Evolutionary conservation across 2,113 vertebrate genomes (phyloP).

Genomic region (Phaethornis superciliosus): DNA sequence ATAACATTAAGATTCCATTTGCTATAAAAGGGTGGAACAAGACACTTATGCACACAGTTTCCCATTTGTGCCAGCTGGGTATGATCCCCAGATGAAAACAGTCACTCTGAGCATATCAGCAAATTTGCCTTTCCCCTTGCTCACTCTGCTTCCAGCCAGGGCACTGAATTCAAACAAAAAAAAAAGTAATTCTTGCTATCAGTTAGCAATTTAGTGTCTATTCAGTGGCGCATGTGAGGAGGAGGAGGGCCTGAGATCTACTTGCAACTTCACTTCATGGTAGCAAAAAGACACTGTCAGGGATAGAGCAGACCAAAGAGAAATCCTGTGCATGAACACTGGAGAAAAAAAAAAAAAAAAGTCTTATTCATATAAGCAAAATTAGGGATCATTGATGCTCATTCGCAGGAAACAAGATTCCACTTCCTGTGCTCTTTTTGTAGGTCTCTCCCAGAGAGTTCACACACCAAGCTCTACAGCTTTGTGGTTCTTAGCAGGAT

Average conservation of each 20-base stretch:
- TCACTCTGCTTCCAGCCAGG: neutral
- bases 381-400: neutral
- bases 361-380: neutral
- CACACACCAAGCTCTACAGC: neutral
- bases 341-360: neutral
- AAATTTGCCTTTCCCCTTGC: neutral
- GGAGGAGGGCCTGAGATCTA: neutral
- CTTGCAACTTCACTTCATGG: neutral
- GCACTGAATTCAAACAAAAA: neutral
- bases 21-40: neutral
- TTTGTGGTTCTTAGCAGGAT: neutral
- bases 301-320: neutral
- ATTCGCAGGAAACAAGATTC: neutral
- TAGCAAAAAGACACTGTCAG: neutral
- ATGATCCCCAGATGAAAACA: neutral
- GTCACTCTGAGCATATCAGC: neutral
- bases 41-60: constrained; percentile 1
- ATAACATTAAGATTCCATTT: constrained; percentile 3
- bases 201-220: neutral
- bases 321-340: neutral
- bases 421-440: neutral
- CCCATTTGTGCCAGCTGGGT: neutral
- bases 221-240: neutral
- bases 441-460: neutral
- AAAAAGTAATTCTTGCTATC: neutral